A percentile compares a stretch with the other conserved stretches of the same genome.
These are phyloP conservation scores for Drosophila kepulauana DNA, from an alignment of 1,140 invertebrate species.

Conservation along the genomic window DNA sequence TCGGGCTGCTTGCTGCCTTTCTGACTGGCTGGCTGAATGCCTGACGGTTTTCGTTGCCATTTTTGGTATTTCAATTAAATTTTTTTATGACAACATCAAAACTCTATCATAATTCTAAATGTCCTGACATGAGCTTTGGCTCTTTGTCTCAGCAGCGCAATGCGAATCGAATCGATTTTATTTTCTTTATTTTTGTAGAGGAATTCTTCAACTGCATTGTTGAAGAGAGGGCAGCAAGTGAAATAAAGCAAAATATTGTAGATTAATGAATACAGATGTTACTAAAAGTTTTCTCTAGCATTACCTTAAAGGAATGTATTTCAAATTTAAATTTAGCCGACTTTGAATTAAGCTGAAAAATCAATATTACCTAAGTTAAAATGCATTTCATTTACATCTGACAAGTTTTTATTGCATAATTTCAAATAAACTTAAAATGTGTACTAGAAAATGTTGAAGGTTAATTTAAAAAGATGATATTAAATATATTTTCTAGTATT, in stretches of 20 bases:
- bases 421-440: too few species aligned
- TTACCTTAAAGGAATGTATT: too few species aligned
- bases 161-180: conserved; percentile 23
- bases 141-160: conserved; percentile 34
- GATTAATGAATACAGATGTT: too few species aligned
- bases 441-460: too few species aligned
- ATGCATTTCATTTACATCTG: too few species aligned
- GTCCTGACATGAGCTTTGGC: conserved; percentile 74
- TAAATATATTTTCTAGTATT: too few species aligned
- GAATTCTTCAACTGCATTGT: conserved; percentile 11
- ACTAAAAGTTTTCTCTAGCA: too few species aligned
- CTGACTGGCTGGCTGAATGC: conserved; percentile 17
- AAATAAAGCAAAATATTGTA: background rate
- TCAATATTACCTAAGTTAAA: too few species aligned
- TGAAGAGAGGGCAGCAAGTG: background rate
- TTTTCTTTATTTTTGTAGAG: conserved; percentile 18
- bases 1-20: conserved; percentile 18
- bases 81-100: conserved; percentile 84
- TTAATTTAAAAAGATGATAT: too few species aligned
- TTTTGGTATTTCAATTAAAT: conserved; percentile 84
- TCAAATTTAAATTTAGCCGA: too few species aligned
- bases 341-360: too few species aligned
- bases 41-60: conserved; percentile 72
- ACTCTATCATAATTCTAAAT: conserved; percentile 84
- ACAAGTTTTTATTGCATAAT: too few species aligned